Conservation (phyloP, 2,888 invertebrate genomes). For the Lasioglossum pauxillum region DNA sequence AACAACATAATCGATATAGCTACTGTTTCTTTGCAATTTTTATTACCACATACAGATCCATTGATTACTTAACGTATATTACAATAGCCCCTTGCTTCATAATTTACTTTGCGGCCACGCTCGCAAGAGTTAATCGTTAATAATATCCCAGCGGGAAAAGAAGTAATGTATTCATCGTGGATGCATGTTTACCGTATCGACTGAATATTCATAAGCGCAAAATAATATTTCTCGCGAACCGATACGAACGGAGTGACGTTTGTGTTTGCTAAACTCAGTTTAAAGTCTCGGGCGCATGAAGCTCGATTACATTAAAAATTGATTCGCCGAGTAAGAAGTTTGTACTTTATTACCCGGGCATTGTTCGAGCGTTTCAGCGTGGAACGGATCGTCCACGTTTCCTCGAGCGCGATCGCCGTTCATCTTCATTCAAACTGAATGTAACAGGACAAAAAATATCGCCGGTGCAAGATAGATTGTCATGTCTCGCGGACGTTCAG, state of each 20-base stretch:
- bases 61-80: background rate
- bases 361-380: background rate
- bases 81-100: background rate
- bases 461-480: conserved; percentile 34
- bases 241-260: background rate
- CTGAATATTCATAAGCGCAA: background rate
- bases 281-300: background rate
- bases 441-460: conserved; percentile 22
- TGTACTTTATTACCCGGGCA: background rate
- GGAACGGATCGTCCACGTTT: background rate
- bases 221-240: background rate
- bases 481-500: conserved; percentile 41
- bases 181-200: background rate
- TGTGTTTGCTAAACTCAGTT: background rate
- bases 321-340: background rate
- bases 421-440: background rate
- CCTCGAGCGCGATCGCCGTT: background rate
- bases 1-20: background rate
- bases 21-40: background rate
- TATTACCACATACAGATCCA: too few relatives aligned
- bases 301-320: background rate
- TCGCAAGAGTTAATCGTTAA: background rate
- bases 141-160: background rate
- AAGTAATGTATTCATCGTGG: background rate
- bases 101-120: background rate